Conservation (phyloP, 2,888 invertebrate genomes). For the Furcula furcula region DNA sequence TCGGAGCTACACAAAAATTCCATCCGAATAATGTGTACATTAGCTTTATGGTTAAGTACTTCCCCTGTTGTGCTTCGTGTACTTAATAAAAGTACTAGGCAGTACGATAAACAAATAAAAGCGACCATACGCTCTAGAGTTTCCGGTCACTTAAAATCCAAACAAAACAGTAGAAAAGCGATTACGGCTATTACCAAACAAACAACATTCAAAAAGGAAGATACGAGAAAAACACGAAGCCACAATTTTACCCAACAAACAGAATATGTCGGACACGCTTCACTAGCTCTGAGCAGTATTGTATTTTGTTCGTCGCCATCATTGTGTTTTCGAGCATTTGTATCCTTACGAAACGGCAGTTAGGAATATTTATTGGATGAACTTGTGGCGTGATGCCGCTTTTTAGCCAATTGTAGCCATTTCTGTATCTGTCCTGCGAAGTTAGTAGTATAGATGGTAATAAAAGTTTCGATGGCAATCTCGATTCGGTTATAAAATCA, state of each 20-base stretch:
- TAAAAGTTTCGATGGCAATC: constrained; percentile 57
- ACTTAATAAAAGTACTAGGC: too few species aligned
- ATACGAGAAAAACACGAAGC: constrained; percentile 57
- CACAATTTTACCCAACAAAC: constrained; percentile 65
- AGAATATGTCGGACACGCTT: constrained; percentile 73
- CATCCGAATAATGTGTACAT: constrained; percentile 7
- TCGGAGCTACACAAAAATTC: constrained; percentile 9
- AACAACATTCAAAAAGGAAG: constrained; percentile 52
- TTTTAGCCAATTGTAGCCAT: constrained; percentile 73
- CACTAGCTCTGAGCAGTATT: constrained; percentile 70
- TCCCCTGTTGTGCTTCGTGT: constrained; percentile 4
- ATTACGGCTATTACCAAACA: constrained; percentile 43
- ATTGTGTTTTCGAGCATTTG: constrained; percentile 77
- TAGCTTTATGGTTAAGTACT: constrained; percentile 15
- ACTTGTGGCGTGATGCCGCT: constrained; percentile 73
- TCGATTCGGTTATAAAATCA: constrained; percentile 37
- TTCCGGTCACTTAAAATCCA: constrained; percentile 26
- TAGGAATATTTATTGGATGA: constrained; percentile 78
- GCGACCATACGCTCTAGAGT: constrained; percentile 8
- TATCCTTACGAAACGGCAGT: constrained; percentile 77
- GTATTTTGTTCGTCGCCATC: constrained; percentile 65
- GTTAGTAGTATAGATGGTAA: constrained; percentile 51
- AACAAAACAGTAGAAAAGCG: constrained; percentile 20
- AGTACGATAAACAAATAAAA: constrained; percentile 21
- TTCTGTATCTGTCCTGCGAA: constrained; percentile 44